These are phyloP conservation scores for Ictidomys tridecemlineatus DNA, from an alignment of 2,113 vertebrate species.

Conservation along the genomic window DNA sequence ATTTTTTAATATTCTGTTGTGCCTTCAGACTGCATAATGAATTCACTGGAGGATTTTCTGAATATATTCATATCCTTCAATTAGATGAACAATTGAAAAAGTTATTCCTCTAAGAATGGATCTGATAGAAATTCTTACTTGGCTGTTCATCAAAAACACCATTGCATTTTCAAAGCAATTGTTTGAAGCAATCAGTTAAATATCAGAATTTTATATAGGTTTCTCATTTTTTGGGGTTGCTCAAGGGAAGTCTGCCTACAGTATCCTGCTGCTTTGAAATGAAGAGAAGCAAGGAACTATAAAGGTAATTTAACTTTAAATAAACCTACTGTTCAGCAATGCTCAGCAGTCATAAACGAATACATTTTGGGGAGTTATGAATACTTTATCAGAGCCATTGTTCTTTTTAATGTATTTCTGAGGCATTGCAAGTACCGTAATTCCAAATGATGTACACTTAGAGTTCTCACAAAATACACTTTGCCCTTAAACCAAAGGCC, in stretches of 20 bases:
- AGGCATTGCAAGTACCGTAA: conserved; percentile 34
- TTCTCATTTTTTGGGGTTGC: conserved; percentile 48
- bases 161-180: conserved; percentile 72
- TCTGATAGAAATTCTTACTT: conserved; percentile 70
- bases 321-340: conserved; percentile 66
- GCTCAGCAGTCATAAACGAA: conserved; percentile 67
- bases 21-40: conserved; percentile 56
- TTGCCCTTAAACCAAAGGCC: conserved; percentile 52
- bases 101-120: conserved; percentile 68
- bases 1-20: conserved; percentile 64
- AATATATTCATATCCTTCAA: conserved; percentile 73
- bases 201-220: conserved; percentile 70
- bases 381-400: conserved; percentile 74
- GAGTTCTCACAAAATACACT: conserved; percentile 25
- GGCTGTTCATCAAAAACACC: conserved; percentile 69
- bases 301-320: conserved; percentile 80
- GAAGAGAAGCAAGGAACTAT: conserved; percentile 74
- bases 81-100: conserved; percentile 72
- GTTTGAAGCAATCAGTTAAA: conserved; percentile 74
- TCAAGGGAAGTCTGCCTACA: conserved; percentile 63
- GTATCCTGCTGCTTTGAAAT: conserved; percentile 71
- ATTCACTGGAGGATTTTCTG: conserved; percentile 62
- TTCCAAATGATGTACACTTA: conserved; percentile 46
- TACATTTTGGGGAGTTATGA: conserved; percentile 69
- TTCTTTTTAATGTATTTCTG: conserved; percentile 74